These are phyloP conservation scores for Exaiptasia diaphana DNA, from an alignment of 64 coral and sea anemone genomes.

Conservation along the genomic window DNA sequence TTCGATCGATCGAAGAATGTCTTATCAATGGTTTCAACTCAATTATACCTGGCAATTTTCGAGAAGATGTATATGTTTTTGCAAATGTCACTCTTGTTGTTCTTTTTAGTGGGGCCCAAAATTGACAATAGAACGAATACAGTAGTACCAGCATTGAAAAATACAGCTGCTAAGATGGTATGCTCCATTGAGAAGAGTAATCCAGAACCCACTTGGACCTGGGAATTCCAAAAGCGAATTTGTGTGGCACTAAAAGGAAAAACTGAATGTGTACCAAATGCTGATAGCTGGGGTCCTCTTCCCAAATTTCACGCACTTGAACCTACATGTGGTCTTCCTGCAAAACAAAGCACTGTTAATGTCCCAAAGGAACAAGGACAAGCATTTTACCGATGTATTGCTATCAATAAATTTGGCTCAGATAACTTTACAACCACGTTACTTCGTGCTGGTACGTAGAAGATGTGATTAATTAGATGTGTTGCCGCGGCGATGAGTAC, in stretches of 20 bases:
- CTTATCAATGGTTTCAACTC: no score
- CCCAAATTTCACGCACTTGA: background rate
- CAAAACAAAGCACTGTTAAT: background rate
- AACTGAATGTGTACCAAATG: conserved; percentile 29
- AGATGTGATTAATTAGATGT: no score
- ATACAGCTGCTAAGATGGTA: no score
- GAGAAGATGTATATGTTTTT: no score
- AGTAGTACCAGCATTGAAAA: no score
- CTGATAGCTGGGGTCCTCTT: background rate
- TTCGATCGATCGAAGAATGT: no score
- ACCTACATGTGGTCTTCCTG: background rate
- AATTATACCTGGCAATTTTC: no score
- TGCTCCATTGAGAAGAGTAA: no score
- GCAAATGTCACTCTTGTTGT: background rate
- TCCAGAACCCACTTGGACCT: conserved; percentile 43
- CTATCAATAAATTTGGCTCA: conserved; percentile 28
- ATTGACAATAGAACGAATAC: no score
- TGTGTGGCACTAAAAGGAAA: background rate
- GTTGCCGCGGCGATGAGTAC: no score
- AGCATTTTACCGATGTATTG: conserved; percentile 42
- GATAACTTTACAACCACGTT: conserved; percentile 11
- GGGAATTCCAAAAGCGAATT: conserved; percentile 34
- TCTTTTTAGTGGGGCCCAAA: no score
- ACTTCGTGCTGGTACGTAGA: background rate
- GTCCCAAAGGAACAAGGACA: background rate